Evolutionary conservation across 2,888 invertebrate genomes (phyloP), one percentile per base, ranked within the genome.

Genomic region (Cosmia trapezina): DNA sequence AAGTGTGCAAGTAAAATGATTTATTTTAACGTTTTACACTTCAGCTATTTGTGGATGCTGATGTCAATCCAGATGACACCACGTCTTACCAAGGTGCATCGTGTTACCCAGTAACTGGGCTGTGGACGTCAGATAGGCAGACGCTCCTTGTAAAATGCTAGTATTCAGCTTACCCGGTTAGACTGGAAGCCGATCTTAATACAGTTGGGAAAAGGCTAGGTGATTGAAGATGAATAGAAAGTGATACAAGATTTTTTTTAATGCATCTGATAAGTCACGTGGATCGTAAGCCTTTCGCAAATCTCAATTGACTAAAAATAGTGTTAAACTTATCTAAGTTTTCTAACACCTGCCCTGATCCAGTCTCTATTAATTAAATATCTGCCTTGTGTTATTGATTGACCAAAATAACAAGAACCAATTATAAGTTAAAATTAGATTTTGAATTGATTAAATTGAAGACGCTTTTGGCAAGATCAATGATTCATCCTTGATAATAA

Each of bases 341-440:
- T n/a, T n/a, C n/a, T 19, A n/a, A 49, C 49, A n/a, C 19, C 49
- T 8, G 49, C 51, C n/a, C n/a, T n/a, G 51, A 4, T 9, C 51
- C 9, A n/a, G n/a, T 9, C 51, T 9, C 9, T 51, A 19, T 19
- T 49, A 9, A 51, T 51, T 28, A 6, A 2, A 51, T n/a, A 51
- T n/a, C n/a, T n/a, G 51, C n/a, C 9, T 11, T n/a, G n/a, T n/a
- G n/a, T n/a, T n/a, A n/a, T n/a, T 49, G 19, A 3, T 49, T 19
- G 1, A 8, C 17, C 12, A 53, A 51, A 11, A 19, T 19, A 37
- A 14, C 45, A 71, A 45, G 22, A 33, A 17, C 37, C 45, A 74
- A 72, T 74, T 74, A 72, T 53, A 8, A 62, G 7, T 19, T 45
- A 22, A 12, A 17, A 57, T 7, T 4, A 12, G 43, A 28, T 57